Evolutionary conservation across 2,888 invertebrate genomes (phyloP), one percentile per base, ranked within the genome.

Genomic region (Fabriciana adippe): DNA sequence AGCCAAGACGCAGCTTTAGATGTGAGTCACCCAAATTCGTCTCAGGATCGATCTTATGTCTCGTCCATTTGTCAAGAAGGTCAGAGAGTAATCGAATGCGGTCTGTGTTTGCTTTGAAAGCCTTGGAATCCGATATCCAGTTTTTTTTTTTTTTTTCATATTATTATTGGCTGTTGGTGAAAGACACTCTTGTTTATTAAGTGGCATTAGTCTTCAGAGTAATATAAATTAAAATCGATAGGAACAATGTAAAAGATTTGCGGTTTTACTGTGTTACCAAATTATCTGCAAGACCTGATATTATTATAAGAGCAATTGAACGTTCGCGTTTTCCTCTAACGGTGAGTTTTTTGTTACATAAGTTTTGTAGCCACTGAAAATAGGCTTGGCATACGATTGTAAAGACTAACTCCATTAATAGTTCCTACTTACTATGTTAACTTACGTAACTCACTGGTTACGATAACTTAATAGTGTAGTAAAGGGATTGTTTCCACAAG

Each of bases 21-120:
- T 81, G 83, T 90, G 90, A 90, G 82, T 90, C 90, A 90, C 81
- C 82, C 84, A 80, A 85, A 83, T 84, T 81, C 80, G 82, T 86
- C 84, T 85, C 79, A 78, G 78, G 83, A 89, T 90, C 88, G 90
- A 89, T 90, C 89, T 66, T 6, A 84, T 78, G 80, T 85, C 83
- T 81, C 82, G 77, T 79, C 76, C 82, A 81, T 86, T 84, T 82
- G 78, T 76, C 78, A 81, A 80, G 82, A 83, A 86, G 85, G 78
- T 79, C 76, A 82, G 76, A 72, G 75, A 65, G 77, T 82, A 82
- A 84, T 83, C 80, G 77, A 81, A 85, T 82, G 83, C 78, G 74
- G 75, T 75, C 78, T 77, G 59, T 83, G 81, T 85, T 81, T 79
- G 76, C 76, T 68, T 66, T 74, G 67, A 72, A 70, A 68, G 72